A percentile compares a stretch with the other conserved stretches of the same genome.
These are phyloP conservation scores for Epinephelus awoara DNA, from an alignment of 2,797 vertebrate genomes.

Conservation along the genomic window DNA sequence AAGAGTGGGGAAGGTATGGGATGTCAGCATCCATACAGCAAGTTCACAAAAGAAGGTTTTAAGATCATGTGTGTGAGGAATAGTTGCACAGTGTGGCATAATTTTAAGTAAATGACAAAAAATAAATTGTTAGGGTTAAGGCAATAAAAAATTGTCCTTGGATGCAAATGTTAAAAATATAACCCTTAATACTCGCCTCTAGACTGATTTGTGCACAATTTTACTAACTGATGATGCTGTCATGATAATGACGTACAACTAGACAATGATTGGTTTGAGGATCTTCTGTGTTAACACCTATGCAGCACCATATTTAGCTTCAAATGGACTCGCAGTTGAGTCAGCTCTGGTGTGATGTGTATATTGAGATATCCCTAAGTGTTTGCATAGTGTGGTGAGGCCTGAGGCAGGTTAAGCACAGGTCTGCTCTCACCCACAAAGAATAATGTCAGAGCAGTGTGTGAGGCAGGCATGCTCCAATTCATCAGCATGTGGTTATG, in stretches of 20 bases:
- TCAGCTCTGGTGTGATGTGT: conserved; percentile 2
- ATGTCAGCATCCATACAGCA: conserved; percentile 35
- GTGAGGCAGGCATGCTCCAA: conserved; percentile 6
- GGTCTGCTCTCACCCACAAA: not conserved
- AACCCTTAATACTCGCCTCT: not conserved
- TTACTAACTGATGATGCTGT: not conserved
- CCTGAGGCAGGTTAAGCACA: conserved; percentile 6
- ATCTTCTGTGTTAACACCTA: conserved; percentile 12
- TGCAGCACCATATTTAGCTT: conserved; percentile 3
- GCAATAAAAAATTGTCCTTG: not conserved
- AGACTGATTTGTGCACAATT: not conserved
- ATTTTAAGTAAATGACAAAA: not conserved
- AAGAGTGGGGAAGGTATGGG: conserved; percentile 36
- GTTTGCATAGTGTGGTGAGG: conserved; percentile 16
- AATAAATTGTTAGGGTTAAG: not conserved
- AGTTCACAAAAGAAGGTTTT: conserved; percentile 27
- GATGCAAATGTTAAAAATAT: not conserved
- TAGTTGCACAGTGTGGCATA: not conserved
- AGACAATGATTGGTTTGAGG: not conserved
- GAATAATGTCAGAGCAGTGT: conserved; percentile 11
- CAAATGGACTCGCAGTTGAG: not conserved
- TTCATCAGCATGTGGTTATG: conserved; percentile 19
- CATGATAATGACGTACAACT: not conserved
- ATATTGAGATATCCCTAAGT: not conserved
- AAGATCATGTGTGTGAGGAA: not conserved